These are phyloP conservation scores for Eupithecia tripunctaria DNA, from an alignment of 2,888 invertebrate species.

Conservation along the genomic window DNA sequence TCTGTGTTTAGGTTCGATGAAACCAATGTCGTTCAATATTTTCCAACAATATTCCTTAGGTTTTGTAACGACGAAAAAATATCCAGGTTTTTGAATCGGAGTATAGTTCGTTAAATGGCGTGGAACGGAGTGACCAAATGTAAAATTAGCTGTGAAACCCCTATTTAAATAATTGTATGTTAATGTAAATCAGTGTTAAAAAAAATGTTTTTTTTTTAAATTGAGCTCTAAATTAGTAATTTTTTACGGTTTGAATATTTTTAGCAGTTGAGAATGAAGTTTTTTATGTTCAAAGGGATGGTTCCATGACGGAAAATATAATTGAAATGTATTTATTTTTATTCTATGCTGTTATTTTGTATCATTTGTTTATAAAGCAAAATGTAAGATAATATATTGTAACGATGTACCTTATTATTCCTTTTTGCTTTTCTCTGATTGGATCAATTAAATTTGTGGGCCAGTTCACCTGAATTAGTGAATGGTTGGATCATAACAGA, in stretches of 20 bases:
- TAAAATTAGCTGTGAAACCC: slow-evolving; percentile 60
- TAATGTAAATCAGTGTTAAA: slow-evolving; percentile 6
- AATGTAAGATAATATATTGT: not conserved
- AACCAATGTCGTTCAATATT: too few relatives aligned
- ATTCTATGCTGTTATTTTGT: not conserved
- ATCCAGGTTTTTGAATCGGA: too few relatives aligned
- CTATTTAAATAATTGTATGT: slow-evolving; percentile 41
- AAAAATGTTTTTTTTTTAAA: not conserved
- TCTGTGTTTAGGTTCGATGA: too few relatives aligned
- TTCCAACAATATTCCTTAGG: too few relatives aligned
- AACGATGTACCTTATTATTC: not conserved
- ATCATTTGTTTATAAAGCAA: not conserved
- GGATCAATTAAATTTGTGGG: not conserved
- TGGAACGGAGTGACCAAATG: not conserved
- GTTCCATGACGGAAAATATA: too few relatives aligned
- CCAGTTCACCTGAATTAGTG: not conserved
- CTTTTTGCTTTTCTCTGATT: not conserved
- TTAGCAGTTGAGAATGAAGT: not conserved
- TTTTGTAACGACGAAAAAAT: too few relatives aligned
- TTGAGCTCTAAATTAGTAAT: not conserved
- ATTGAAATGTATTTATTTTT: not conserved
- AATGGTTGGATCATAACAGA: not conserved
- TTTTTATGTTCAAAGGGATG: not conserved
- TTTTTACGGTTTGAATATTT: not conserved
- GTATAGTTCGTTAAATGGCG: not conserved